Conservation (phyloP, 2,797 vertebrate genomes). For the Sebastes cheni region DNA sequence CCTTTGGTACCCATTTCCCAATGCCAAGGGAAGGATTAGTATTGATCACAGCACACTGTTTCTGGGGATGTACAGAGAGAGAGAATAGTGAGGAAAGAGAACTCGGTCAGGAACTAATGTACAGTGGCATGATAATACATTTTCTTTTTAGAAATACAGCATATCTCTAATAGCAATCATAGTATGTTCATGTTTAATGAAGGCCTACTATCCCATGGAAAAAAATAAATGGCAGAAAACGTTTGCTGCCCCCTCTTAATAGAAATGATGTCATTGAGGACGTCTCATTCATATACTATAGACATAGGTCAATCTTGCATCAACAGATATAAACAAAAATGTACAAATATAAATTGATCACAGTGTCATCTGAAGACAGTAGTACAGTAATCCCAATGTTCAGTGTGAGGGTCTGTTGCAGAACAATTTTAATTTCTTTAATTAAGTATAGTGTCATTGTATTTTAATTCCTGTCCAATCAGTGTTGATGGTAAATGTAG, state of each 20-base stretch:
- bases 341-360: not conserved
- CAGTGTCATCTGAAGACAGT: not conserved
- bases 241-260: not conserved
- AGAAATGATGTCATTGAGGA: not conserved
- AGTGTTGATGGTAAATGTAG: not conserved
- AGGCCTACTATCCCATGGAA: not conserved
- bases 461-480: not conserved
- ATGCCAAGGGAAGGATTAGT: not conserved
- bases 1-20: slow-evolving; percentile 46
- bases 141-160: not conserved
- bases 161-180: not conserved
- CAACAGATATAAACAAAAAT: not conserved
- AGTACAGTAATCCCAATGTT: not conserved
- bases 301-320: not conserved
- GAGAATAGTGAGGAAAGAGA: not conserved
- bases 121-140: not conserved
- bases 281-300: not conserved
- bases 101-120: not conserved
- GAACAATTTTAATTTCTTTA: not conserved
- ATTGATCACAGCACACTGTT: slow-evolving; percentile 37
- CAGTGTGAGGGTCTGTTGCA: not conserved
- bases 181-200: not conserved
- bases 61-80: not conserved
- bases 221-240: not conserved
- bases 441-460: not conserved